Percentiles rank a stretch among this genome's conserved stretches.
Evolutionary conservation across 1,140 invertebrate genomes (phyloP).

Genomic region (Copidosoma floridanum): DNA sequence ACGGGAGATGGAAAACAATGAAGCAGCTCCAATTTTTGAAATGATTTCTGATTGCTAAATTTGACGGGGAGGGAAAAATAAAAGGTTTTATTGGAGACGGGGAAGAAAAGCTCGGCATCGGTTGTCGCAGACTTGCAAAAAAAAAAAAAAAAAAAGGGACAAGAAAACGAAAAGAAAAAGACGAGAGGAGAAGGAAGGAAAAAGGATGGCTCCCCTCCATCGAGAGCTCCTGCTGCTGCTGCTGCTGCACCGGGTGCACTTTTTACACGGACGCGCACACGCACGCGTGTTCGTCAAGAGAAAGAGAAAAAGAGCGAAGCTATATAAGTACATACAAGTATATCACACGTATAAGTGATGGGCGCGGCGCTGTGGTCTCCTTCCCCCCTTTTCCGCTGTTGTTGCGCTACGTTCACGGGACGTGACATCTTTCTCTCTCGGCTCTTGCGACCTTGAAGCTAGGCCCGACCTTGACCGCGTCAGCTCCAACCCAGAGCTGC

Average conservation of each 20-base stretch:
- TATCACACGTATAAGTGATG: not conserved
- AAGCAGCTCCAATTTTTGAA: too few relatives aligned
- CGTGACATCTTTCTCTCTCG: conserved; percentile 41
- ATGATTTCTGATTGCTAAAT: too few relatives aligned
- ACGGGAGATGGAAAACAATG: too few relatives aligned
- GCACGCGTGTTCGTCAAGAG: too few relatives aligned
- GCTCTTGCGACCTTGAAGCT: conserved; percentile 48
- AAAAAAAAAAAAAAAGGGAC: not conserved
- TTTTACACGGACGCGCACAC: too few relatives aligned
- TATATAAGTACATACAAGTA: not conserved
- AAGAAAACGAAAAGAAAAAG: not conserved
- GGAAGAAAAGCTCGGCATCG: too few relatives aligned
- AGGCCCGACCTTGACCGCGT: conserved; percentile 50
- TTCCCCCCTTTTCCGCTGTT: too few relatives aligned
- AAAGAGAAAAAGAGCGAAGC: conserved; percentile 14
- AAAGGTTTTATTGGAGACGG: too few relatives aligned
- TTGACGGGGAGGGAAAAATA: too few relatives aligned
- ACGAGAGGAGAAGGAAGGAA: not conserved
- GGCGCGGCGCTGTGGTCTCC: not conserved
- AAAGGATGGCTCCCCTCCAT: not conserved
- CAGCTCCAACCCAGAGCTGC: conserved; percentile 33
- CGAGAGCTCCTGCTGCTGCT: too few relatives aligned
- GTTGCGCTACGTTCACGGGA: conserved; percentile 44
- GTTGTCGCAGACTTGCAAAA: too few relatives aligned
- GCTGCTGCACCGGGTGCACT: not conserved